Base-by-base conservation (phyloP, 2,797 vertebrate genomes). In the Picus viridis region DNA sequence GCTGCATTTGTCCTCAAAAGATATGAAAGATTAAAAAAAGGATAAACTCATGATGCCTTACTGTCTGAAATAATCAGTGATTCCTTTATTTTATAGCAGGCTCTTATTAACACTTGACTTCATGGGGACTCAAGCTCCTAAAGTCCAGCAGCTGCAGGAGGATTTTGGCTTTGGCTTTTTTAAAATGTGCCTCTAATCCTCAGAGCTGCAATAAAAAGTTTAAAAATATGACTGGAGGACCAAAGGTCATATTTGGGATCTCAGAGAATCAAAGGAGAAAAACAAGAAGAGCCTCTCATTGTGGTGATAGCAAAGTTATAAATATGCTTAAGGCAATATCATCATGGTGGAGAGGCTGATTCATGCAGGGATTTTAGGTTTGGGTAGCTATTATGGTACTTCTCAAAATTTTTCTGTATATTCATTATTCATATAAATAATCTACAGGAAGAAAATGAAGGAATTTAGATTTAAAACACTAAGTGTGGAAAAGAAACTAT, bases 221-320 rank as follows among this genome's bases (percentile, higher is more conserved):
- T 86, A 75, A 92, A 94, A 95, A 77, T 86, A 90, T 67, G 53
- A 47, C 63, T 93, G n/a, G 30, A 80, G 51, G 41, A 62, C 58
- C 58, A 67, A 73, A 84, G 54, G 68, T 82, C 22, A 3, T 70
- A 45, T 70, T 70, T 57, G 53, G 68, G 34, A 77, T 85, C 65
- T 83, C 47, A 64, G 27, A 84, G 20, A 27, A 72, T 69, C 65
- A 93, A 83, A 71, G 19, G 19, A 65, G 57, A 75, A 86, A 77
- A 88, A 54, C 43, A 86, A 79, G 30, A 74, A 78, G 53, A 84
- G 73, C 2, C 5, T 7, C 34, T 79, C 54, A 47, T 8, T 94
- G 49, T 61, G 23, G 27, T 82, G 41, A 85, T 89, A 74, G 64
- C 39, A 23, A 67, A 93, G 13, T 92, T 76, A 79, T 32, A 82